phyloP scores from a whole-genome alignment of 2,797 vertebrate species.

The Falco biarmicus region DNA sequence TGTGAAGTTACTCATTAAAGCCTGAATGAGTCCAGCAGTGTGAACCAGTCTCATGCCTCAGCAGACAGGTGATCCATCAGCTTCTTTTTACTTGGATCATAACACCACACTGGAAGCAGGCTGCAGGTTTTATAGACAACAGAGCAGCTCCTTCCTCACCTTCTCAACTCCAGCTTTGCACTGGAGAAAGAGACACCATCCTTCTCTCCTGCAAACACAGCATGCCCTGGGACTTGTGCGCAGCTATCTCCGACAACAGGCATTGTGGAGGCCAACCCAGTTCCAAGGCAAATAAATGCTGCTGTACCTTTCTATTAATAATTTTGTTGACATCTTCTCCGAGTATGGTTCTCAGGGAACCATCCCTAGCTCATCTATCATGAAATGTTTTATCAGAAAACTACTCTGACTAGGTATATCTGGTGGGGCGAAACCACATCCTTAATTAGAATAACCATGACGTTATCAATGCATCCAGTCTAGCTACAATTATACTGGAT shows the following conservation, averaged over 20 bases:
- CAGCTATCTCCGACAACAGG: not conserved
- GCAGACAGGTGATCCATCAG: not conserved
- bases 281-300: not conserved
- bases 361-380: not conserved
- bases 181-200: not conserved
- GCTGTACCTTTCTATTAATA: not conserved
- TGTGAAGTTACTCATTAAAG: constrained; percentile 27
- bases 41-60: not conserved
- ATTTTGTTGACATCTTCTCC: not conserved
- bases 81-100: not conserved
- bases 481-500: not conserved
- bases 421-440: not conserved
- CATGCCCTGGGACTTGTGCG: not conserved
- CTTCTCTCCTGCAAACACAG: not conserved
- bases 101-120: not conserved
- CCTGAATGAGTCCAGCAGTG: not conserved
- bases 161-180: not conserved
- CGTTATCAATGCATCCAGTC: not conserved
- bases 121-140: not conserved
- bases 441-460: not conserved
- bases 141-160: not conserved
- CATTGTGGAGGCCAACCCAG: not conserved
- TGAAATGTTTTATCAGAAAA: not conserved
- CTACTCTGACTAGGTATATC: not conserved
- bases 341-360: not conserved